Conservation (phyloP, 1,140 invertebrate genomes). For the Daktulosphaira vitifoliae region DNA sequence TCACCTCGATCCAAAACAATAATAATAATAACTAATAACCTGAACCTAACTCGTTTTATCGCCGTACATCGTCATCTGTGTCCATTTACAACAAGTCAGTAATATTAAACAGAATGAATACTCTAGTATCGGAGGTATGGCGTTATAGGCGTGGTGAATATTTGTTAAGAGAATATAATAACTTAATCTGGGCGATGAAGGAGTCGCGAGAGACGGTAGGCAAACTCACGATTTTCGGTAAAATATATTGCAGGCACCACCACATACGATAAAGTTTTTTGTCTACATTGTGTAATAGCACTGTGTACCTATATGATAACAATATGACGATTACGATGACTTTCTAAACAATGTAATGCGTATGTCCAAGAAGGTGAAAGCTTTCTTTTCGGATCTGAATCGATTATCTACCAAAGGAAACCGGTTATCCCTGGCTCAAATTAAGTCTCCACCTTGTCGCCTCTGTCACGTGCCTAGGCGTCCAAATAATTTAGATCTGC, state of each 20-base stretch:
- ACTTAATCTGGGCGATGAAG: too few relatives aligned
- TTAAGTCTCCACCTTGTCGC: background rate
- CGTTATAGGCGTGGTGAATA: too few relatives aligned
- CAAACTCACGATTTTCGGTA: conserved; percentile 5
- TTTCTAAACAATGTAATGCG: conserved; percentile 27
- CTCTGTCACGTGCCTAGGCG: background rate
- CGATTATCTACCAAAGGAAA: background rate
- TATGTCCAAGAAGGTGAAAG: conserved; percentile 12
- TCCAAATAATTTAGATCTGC: conserved; percentile 17
- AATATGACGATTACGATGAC: conserved; percentile 22
- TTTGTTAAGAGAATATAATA: too few relatives aligned
- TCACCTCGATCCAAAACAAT: too few relatives aligned
- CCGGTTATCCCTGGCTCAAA: conserved; percentile 21
- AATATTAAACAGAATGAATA: too few relatives aligned
- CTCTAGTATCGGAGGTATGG: too few relatives aligned
- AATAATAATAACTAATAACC: too few relatives aligned
- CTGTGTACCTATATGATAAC: background rate
- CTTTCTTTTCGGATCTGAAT: conserved; percentile 23
- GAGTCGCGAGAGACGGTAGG: background rate
- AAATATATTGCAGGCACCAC: too few relatives aligned
- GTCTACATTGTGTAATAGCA: conserved; percentile 7
- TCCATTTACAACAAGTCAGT: too few relatives aligned
- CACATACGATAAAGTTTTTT: too few relatives aligned
- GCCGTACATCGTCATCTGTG: too few relatives aligned
- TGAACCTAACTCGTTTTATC: too few relatives aligned